Evolutionary conservation across 2,797 vertebrate genomes (phyloP), one percentile per base, ranked within the genome.

Genomic region (Arctocebus calabarensis): DNA sequence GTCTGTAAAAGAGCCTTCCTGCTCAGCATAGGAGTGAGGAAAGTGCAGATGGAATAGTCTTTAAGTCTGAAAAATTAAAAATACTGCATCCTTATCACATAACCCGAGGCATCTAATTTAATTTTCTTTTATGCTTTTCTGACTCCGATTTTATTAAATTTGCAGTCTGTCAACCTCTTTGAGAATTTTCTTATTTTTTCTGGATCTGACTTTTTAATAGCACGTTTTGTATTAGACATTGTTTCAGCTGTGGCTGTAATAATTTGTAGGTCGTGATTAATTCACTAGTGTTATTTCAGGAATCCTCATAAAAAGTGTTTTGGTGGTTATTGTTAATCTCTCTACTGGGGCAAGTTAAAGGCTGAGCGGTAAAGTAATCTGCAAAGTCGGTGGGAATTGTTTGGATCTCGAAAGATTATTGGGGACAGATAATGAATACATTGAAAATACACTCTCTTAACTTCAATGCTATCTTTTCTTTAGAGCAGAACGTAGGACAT

Each of bases 121-220:
- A 96, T 97, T 97, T 96, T 89, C 90, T 94, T 90, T 90, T 96
- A 92, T 94, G 77, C 62, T 55, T 94, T 92, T 88, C 74, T 96
- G 92, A 94, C 57, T 97, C 37, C 61, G 87, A 23, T 94, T 96
- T 96, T 94, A 94, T 96, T 96, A 95, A 90, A 94, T 94, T 82
- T 96, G 34, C 34, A 40, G 75, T 90, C 92, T 91, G 90, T 92
- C 84, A 94, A 57, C 79, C n/a, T 96, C 40, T 85, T 97, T 84
- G 61, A 94, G 91, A 90, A 62, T 84, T 94, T 94, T 88, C 64
- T 94, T 96, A 93, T 82, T 91, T 96, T 97, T 93, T 96, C 86
- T 88, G 32, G n/a, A 91, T 92, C 61, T 61, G 68, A 82, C 78
- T 95, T 92, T 89, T 62, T 97, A 96, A 97, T 89, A 93, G 48